Conservation (phyloP, 2,888 invertebrate genomes). For the Keiferia lycopersicella region DNA sequence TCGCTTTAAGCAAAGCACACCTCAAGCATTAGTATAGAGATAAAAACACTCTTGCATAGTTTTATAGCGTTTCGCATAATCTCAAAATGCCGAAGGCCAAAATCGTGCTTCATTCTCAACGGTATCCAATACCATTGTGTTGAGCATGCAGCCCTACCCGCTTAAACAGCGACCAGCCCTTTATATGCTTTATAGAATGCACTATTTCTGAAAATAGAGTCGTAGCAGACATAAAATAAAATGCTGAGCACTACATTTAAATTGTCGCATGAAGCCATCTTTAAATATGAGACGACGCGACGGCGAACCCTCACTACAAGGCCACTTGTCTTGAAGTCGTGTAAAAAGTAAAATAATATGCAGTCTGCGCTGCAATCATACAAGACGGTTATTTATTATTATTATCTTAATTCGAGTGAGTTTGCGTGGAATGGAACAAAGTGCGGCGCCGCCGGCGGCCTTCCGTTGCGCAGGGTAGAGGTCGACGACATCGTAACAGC, state of each 20-base stretch:
- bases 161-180: neutral
- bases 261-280: neutral
- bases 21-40: neutral
- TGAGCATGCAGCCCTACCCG: neutral
- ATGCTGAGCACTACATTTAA: neutral
- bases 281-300: neutral
- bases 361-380: neutral
- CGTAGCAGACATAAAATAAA: neutral
- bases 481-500: constrained; percentile 27
- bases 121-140: neutral
- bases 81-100: neutral
- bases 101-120: constrained; percentile 13
- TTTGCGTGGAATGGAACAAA: constrained; percentile 22
- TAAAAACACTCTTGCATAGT: neutral
- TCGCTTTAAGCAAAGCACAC: neutral
- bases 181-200: neutral
- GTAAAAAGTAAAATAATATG: constrained; percentile 4
- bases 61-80: neutral
- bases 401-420: constrained; percentile 18
- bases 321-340: neutral
- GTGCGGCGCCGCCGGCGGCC: constrained; percentile 14
- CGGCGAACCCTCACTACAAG: neutral
- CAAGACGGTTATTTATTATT: neutral
- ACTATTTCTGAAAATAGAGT: neutral
- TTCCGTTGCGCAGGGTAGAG: constrained; percentile 21